Evolutionary conservation across 2,888 invertebrate genomes (phyloP), one percentile per base, ranked within the genome.

Genomic region (Taphrorychus bicolor): DNA sequence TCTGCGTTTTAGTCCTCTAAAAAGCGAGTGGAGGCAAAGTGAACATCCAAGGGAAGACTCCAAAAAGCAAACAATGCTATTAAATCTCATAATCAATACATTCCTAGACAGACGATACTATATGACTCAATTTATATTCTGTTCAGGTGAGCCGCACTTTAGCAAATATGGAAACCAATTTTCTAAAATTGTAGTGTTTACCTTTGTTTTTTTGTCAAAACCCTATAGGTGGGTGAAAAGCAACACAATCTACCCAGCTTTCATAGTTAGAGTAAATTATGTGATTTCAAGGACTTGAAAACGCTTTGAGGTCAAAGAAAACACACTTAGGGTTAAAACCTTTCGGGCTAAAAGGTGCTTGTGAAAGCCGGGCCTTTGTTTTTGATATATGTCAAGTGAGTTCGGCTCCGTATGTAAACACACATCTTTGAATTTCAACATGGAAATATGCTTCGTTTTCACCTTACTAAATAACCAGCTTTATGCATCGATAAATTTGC

Each of bases 231-330:
- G 22, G 5, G n/a, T 17, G 17, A 51, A 9, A 14, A 22, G 2
- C n/a, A 51, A 51, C 19, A n/a, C 9, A 51, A 51, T 1, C 3
- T 3, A 17, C 9, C 22, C 21, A 9, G 45, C 2, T 45, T 45
- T 17, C 53, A 48, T 22, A 54, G 56, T 45, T 45, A 42, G 45
- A 45, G 54, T 62, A 62, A 62, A 62, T 62, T 52, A 62, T 62
- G 62, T 62, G 62, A 62, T 62, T 62, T 56, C 53, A 62, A 53
- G 62, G 62, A 60, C 45, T 62, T 62, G 18, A 24, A 54, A 54
- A 54, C 21, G 62, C 62, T 62, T 62, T 62, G 48, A 62, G 62
- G 62, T 45, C 56, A 62, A 52, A 62, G 54, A 62, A 62, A 62
- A 62, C 56, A 62, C 52, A 48, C 56, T 62, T 48, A 53, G 54